A percentile compares a stretch with the other conserved stretches of the same genome.
Evolutionary conservation across 2,888 invertebrate species (phyloP).

Genomic region (Rhamphomyia laevipes): DNA sequence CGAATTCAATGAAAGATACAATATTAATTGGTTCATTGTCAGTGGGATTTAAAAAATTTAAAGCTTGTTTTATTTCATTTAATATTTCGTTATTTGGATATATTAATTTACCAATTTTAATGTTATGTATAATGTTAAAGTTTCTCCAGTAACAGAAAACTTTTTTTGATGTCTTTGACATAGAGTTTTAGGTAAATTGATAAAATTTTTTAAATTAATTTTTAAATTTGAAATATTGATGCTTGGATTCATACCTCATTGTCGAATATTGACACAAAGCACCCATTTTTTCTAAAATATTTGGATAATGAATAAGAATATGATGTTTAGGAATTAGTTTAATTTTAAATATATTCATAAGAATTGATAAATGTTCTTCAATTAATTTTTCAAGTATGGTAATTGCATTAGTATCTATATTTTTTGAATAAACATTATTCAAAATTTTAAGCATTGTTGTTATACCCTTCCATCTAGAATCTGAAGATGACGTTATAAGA

Average conservation of each 20-base stretch:
- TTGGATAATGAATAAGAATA: conserved; percentile 6
- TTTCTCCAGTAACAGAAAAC: conserved; percentile 3
- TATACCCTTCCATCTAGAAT: background rate
- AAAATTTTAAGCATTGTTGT: conserved; percentile 5
- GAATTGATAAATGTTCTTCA: conserved; percentile 1
- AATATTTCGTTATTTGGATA: background rate
- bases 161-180: conserved; percentile 2
- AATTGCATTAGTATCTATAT: background rate
- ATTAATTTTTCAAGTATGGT: background rate
- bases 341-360: conserved; percentile 2
- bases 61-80: background rate
- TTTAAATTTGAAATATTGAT: conserved; percentile 7
- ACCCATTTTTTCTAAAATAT: conserved; percentile 4
- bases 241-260: conserved; percentile 5
- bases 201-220: conserved; percentile 4
- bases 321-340: conserved; percentile 7
- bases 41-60: background rate
- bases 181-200: conserved; percentile 5
- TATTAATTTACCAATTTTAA: background rate
- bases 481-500: background rate
- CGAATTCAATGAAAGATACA: background rate
- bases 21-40: background rate
- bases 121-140: background rate
- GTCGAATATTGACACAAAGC: conserved; percentile 2
- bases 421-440: conserved; percentile 4